A percentile compares a stretch with the other conserved stretches of the same genome.
These are phyloP conservation scores for Dromiciops gliroides DNA, from an alignment of 2,113 vertebrate species.

Conservation along the genomic window DNA sequence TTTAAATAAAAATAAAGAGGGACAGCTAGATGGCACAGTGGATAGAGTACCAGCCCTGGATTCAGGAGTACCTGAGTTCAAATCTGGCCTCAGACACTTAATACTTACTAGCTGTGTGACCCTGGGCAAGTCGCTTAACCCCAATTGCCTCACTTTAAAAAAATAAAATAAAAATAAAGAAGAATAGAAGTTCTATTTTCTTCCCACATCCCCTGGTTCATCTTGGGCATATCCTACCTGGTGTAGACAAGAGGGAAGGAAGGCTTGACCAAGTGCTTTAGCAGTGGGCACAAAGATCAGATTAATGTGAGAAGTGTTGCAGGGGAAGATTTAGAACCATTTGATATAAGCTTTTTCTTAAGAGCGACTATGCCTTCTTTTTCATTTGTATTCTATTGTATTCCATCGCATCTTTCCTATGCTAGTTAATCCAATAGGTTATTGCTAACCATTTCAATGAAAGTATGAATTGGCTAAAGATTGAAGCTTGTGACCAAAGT, in stretches of 20 bases:
- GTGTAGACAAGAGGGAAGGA: background rate
- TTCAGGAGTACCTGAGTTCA: too few relatives aligned
- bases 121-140: too few relatives aligned
- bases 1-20: background rate
- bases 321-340: background rate
- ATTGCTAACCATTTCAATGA: background rate
- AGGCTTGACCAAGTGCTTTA: background rate
- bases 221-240: background rate
- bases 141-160: too few relatives aligned
- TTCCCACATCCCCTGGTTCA: background rate
- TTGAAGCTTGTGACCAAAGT: background rate
- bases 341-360: background rate
- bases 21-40: too few relatives aligned
- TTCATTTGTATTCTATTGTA: background rate
- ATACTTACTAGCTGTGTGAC: too few relatives aligned
- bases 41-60: too few relatives aligned
- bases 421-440: background rate
- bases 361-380: background rate
- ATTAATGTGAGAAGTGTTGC: background rate
- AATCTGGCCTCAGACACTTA: too few relatives aligned
- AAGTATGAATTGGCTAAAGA: background rate
- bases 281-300: background rate
- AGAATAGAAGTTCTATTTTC: background rate
- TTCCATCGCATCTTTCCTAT: background rate
- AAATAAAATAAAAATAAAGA: background rate